phyloP scores from a whole-genome alignment of 2,888 invertebrate genomes.

The Athalia cordata region DNA sequence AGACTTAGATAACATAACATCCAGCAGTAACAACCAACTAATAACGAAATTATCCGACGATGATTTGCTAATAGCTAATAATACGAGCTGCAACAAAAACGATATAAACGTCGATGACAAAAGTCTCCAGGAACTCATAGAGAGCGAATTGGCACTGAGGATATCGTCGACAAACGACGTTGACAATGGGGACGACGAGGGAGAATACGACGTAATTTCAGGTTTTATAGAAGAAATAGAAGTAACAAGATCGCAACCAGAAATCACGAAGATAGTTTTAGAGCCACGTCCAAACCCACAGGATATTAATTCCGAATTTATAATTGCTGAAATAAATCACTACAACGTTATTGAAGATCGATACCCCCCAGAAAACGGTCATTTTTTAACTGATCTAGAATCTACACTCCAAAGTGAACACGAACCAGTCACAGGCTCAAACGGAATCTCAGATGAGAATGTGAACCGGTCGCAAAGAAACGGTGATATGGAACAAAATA shows the following conservation, averaged over 20 bases:
- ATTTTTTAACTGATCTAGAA: conserved; percentile 51
- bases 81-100: conserved; percentile 57
- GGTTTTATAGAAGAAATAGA: conserved; percentile 50
- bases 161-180: conserved; percentile 62
- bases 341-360: conserved; percentile 62
- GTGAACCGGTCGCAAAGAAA: conserved; percentile 43
- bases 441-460: conserved; percentile 40
- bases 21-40: conserved; percentile 70
- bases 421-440: conserved; percentile 8
- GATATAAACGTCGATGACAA: conserved; percentile 68
- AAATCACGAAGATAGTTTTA: conserved; percentile 61
- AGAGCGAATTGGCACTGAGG: conserved; percentile 68
- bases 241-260: conserved; percentile 52
- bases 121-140: conserved; percentile 70
- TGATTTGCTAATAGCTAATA: conserved; percentile 65
- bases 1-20: conserved; percentile 69
- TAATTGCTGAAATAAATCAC: conserved; percentile 65
- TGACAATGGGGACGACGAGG: conserved; percentile 49
- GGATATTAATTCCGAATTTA: conserved; percentile 64
- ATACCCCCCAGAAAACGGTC: conserved; percentile 64
- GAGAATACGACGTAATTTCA: conserved; percentile 43
- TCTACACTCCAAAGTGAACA: neutral
- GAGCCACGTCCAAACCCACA: conserved; percentile 55
- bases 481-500: conserved; percentile 15
- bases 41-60: conserved; percentile 65